Percentiles rank a stretch among this genome's conserved stretches.
phyloP scores from a whole-genome alignment of 2,888 invertebrate genomes.

The Drosophila limbata region DNA sequence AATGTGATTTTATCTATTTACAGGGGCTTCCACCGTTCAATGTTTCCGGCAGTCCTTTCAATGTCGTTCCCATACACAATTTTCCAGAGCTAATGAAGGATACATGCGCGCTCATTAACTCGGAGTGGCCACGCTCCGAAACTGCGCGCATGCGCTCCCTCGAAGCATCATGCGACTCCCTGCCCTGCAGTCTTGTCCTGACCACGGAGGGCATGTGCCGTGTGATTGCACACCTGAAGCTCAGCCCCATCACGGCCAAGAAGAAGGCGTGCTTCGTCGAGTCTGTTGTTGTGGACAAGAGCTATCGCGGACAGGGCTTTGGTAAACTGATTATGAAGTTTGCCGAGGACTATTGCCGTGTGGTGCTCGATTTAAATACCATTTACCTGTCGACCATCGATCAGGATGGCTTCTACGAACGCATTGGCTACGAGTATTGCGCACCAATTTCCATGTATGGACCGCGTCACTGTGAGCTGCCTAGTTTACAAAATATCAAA shows the following conservation, averaged over 20 bases:
- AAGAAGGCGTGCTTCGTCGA: constrained; percentile 91
- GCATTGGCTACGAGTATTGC: constrained; percentile 90
- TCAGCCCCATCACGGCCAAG: constrained; percentile 90
- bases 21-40: constrained; percentile 85
- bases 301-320: constrained; percentile 90
- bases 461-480: constrained; percentile 84
- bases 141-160: constrained; percentile 91
- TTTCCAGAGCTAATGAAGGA: constrained; percentile 89
- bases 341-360: constrained; percentile 90
- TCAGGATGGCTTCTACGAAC: constrained; percentile 91
- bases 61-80: constrained; percentile 90
- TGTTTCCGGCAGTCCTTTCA: constrained; percentile 85
- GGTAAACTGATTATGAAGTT: constrained; percentile 91
- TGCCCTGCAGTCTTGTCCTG: constrained; percentile 91
- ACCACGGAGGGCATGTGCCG: constrained; percentile 86
- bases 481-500: constrained; percentile 83
- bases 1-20: constrained; percentile 26
- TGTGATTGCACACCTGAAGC: constrained; percentile 92
- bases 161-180: constrained; percentile 89
- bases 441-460: constrained; percentile 90
- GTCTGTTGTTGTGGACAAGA: constrained; percentile 91
- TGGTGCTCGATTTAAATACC: constrained; percentile 87
- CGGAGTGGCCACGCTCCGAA: constrained; percentile 94
- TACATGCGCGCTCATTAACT: constrained; percentile 92
- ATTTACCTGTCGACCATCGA: constrained; percentile 90